These are phyloP conservation scores for Cryptotis parvus DNA, from an alignment of 2,113 vertebrate genomes.

Conservation along the genomic window DNA sequence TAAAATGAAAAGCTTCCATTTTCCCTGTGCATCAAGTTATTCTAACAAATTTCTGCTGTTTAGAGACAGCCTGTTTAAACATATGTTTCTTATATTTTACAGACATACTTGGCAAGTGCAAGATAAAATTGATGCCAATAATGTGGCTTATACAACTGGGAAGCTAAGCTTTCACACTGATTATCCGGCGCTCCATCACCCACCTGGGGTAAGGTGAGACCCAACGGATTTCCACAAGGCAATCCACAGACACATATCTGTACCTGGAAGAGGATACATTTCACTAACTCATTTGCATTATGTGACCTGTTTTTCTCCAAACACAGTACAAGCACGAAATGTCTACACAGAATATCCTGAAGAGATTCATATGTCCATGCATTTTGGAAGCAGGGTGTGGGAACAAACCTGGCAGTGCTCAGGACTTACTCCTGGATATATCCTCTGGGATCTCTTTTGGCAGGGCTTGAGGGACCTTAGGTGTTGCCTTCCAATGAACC, in stretches of 20 bases:
- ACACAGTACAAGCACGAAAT: not conserved
- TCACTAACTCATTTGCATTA: not conserved
- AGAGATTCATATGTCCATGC: not conserved
- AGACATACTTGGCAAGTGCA: conserved; percentile 98
- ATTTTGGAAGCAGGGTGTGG: too few relatives aligned
- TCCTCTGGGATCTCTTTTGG: too few relatives aligned
- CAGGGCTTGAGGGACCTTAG: too few relatives aligned
- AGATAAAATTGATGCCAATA: conserved; percentile 95
- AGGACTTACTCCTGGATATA: too few relatives aligned
- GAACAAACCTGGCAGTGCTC: too few relatives aligned
- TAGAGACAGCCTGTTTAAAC: conserved; percentile 59
- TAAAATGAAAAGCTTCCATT: conserved; percentile 44
- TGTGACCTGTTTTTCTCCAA: conserved; percentile 29
- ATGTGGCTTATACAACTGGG: conserved; percentile 95
- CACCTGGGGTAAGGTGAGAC: conserved; percentile 94
- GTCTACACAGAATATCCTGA: conserved; percentile 8
- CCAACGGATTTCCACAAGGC: conserved; percentile 16
- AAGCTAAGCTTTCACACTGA: conserved; percentile 95
- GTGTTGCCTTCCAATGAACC: too few relatives aligned
- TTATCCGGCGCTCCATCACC: conserved; percentile 94
- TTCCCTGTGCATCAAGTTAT: conserved; percentile 29
- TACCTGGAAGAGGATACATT: not conserved
- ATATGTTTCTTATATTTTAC: conserved; percentile 76
- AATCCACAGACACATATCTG: not conserved
- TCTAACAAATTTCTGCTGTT: conserved; percentile 49